These are phyloP conservation scores for Morone saxatilis DNA, from an alignment of 2,113 vertebrate species.

Conservation along the genomic window DNA sequence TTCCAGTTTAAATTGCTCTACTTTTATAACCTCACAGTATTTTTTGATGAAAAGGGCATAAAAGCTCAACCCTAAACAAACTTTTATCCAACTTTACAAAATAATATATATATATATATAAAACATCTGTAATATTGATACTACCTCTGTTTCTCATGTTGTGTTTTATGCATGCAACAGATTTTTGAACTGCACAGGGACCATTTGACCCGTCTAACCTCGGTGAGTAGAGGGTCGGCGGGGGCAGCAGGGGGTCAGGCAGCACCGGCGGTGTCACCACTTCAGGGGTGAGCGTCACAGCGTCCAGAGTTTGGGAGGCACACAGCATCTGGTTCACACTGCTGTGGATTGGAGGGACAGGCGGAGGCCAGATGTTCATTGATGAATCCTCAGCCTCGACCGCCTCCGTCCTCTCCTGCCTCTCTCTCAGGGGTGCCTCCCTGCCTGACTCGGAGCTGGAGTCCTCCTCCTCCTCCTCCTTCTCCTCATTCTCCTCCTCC, in stretches of 20 bases:
- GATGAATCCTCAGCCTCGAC: slow-evolving; percentile 24
- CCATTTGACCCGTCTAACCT: slow-evolving; percentile 67
- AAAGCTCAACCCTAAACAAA: not conserved
- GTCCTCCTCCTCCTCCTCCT: slow-evolving; percentile 11
- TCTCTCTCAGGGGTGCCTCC: slow-evolving; percentile 36
- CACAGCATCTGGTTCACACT: slow-evolving; percentile 83
- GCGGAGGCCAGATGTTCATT: slow-evolving; percentile 3
- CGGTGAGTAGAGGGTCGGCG: slow-evolving; percentile 80
- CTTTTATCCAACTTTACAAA: not conserved
- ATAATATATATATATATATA: not conserved
- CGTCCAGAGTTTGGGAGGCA: slow-evolving; percentile 86
- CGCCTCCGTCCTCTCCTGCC: slow-evolving; percentile 47
- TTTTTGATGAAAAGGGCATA: not conserved
- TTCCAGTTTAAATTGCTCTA: not conserved
- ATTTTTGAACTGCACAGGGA: too few species aligned
- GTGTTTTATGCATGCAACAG: too few species aligned
- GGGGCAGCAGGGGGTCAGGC: slow-evolving; percentile 60
- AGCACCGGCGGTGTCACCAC: slow-evolving; percentile 62
- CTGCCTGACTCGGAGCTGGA: slow-evolving; percentile 44
- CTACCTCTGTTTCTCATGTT: too few species aligned
- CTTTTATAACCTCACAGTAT: not conserved
- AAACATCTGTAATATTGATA: not conserved
- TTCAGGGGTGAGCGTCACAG: slow-evolving; percentile 84
- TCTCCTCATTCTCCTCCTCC: not conserved
- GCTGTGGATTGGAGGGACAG: slow-evolving; percentile 37